These are phyloP conservation scores for Henicopernis longicauda DNA, from an alignment of 2,113 vertebrate genomes.

Conservation along the genomic window DNA sequence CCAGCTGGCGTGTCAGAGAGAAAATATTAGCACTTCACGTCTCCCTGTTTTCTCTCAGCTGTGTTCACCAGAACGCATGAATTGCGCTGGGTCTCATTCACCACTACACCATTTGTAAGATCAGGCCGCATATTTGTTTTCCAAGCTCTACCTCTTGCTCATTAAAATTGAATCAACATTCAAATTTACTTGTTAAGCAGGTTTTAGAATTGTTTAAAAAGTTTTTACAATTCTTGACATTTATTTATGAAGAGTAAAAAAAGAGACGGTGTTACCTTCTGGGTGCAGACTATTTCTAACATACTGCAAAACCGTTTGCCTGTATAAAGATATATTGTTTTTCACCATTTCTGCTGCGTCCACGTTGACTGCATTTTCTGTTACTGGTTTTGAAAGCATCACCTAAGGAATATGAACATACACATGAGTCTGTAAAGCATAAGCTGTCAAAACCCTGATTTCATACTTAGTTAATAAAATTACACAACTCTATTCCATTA, in stretches of 20 bases:
- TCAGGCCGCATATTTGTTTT: background rate
- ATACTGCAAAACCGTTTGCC: background rate
- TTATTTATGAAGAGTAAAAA: background rate
- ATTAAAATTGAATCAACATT: background rate
- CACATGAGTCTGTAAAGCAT: background rate
- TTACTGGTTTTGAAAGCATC: constrained; percentile 54
- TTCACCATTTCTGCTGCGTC: constrained; percentile 5
- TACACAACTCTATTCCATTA: background rate
- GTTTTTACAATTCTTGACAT: background rate
- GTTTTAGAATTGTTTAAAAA: background rate
- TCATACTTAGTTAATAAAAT: background rate
- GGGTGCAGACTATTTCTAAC: background rate
- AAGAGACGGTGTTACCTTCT: background rate
- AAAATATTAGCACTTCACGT: background rate
- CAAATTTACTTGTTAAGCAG: background rate
- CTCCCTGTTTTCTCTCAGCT: background rate
- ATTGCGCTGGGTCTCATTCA: background rate
- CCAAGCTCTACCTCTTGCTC: background rate
- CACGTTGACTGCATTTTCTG: constrained; percentile 35
- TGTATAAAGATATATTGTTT: background rate
- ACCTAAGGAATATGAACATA: background rate
- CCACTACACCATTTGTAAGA: background rate
- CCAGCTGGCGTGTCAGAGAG: background rate
- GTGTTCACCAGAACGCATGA: background rate
- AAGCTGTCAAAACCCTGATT: background rate